Percentiles rank a stretch among this genome's conserved stretches.
Conservation (phyloP, 23 tunicate genomes). For the Ciona savignyi region DNA sequence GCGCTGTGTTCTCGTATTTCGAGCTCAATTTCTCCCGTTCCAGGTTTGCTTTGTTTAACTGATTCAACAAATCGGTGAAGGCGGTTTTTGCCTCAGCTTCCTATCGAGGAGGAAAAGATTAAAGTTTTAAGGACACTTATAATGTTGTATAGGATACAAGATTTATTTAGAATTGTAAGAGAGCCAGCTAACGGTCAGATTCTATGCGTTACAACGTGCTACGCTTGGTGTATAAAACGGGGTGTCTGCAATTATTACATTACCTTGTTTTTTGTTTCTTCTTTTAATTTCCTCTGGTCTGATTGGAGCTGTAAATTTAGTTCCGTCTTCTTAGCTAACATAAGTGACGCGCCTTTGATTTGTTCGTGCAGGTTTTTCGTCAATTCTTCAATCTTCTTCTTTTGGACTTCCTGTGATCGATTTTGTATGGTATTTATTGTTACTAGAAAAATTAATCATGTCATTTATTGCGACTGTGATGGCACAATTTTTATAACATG, state of each 20-base stretch:
- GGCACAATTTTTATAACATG: background rate
- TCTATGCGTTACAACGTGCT: background rate
- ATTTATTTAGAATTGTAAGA: too few species aligned
- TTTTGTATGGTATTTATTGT: too few species aligned
- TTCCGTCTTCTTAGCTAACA: conserved; percentile 53
- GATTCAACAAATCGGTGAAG: background rate
- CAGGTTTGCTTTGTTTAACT: conserved; percentile 8
- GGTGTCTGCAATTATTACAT: background rate
- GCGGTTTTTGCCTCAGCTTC: conserved; percentile 10
- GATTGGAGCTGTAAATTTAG: conserved; percentile 15
- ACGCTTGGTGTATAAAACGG: background rate
- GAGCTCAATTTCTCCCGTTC: conserved; percentile 28
- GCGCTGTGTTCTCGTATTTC: conserved; percentile 16
- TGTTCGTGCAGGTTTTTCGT: conserved; percentile 52
- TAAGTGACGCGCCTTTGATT: conserved; percentile 33
- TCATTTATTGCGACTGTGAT: background rate
- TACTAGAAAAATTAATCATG: too few species aligned
- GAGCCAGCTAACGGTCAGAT: background rate
- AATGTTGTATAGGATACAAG: too few species aligned
- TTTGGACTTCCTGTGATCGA: conserved; percentile 43
- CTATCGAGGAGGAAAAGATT: background rate
- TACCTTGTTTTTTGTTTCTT: conserved; percentile 23
- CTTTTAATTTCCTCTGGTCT: conserved; percentile 12
- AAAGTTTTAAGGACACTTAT: too few species aligned
- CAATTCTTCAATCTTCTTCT: conserved; percentile 38